phyloP scores from a whole-genome alignment of 2,113 vertebrate species.

The Heterotis niloticus region DNA sequence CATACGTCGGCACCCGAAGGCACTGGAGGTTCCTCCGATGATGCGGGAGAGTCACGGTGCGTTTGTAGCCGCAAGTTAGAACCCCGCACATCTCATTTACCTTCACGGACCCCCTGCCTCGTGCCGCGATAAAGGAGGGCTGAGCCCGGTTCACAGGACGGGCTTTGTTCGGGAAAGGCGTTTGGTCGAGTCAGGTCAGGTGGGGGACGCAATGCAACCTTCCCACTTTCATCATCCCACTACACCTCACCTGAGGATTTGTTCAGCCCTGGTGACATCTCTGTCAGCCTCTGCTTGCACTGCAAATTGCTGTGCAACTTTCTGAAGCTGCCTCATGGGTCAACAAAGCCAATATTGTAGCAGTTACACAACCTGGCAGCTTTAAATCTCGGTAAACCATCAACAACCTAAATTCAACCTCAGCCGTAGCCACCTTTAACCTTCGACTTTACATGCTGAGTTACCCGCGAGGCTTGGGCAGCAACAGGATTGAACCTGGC shows the following conservation, averaged over 20 bases:
- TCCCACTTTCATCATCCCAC: background rate
- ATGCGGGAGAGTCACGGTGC: background rate
- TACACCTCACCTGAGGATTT: background rate
- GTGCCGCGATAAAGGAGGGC: too few relatives aligned
- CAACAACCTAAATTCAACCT: constrained; percentile 6
- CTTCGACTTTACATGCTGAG: too few relatives aligned
- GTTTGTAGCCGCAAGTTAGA: background rate
- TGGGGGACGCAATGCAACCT: background rate
- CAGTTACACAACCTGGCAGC: background rate
- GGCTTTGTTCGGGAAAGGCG: background rate
- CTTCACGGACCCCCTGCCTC: background rate
- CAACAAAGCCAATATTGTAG: background rate
- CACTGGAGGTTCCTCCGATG: background rate
- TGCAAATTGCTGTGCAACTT: background rate
- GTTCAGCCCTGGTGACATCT: background rate
- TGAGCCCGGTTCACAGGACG: background rate
- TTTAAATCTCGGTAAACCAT: background rate
- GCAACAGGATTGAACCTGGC: too few relatives aligned
- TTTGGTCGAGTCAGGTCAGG: background rate
- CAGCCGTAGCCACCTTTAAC: background rate
- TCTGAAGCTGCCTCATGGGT: background rate
- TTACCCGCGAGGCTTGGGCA: too few relatives aligned
- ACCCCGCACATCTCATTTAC: too few relatives aligned
- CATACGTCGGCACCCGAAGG: background rate
- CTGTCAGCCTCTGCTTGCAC: background rate